These are phyloP conservation scores for Drosophila nigricruria DNA, from an alignment of 2,888 invertebrate genomes.

Conservation along the genomic window DNA sequence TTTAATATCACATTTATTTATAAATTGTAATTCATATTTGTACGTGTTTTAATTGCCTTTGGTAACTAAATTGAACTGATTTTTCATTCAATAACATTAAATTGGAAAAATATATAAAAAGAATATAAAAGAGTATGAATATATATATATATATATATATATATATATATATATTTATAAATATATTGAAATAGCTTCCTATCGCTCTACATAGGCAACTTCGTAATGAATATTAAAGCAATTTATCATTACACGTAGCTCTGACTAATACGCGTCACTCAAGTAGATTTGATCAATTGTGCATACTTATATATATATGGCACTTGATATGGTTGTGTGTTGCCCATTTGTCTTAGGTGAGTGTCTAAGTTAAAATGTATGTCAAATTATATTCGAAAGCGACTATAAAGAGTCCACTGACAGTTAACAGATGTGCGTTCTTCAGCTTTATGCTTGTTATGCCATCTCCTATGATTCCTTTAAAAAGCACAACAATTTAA, in stretches of 20 bases:
- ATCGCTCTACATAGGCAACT: neutral
- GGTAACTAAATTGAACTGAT: neutral
- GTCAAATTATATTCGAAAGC: constrained; percentile 4
- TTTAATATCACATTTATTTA: neutral
- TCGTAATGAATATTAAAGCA: neutral
- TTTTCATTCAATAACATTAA: neutral
- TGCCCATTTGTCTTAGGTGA: constrained; percentile 15
- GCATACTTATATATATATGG: constrained; percentile 5
- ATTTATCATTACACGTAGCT: too few relatives aligned
- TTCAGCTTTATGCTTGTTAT: neutral
- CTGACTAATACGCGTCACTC: neutral
- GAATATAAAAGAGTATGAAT: too few relatives aligned
- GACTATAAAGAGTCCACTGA: neutral
- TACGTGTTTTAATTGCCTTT: too few relatives aligned
- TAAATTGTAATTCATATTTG: too few relatives aligned
- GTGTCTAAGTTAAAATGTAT: neutral
- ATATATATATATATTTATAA: neutral
- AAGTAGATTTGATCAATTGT: constrained; percentile 11
- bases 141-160: neutral
- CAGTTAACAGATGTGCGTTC: constrained; percentile 4
- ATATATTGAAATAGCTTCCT: neutral
- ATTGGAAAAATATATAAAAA: neutral
- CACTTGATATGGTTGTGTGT: neutral
- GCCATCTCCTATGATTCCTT: neutral
- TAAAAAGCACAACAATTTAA: constrained; percentile 3